These are phyloP conservation scores for Hozukius guyotensis DNA, from an alignment of 2,797 vertebrate genomes.

Conservation along the genomic window DNA sequence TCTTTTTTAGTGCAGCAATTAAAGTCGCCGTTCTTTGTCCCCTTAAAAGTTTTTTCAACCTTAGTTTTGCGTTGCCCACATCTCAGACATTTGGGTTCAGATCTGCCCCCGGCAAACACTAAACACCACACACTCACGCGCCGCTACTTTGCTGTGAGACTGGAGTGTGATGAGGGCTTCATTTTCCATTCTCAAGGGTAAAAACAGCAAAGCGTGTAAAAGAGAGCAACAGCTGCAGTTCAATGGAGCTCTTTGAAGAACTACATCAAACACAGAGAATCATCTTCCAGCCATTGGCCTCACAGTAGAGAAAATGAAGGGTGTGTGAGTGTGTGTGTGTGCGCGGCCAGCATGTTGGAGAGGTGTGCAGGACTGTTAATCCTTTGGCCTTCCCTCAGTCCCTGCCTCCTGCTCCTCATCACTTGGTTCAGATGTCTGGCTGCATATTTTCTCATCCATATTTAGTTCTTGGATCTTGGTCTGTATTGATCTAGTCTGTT, in stretches of 20 bases:
- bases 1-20: background rate
- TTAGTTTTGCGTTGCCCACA: background rate
- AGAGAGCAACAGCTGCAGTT: constrained; percentile 76
- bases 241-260: constrained; percentile 80
- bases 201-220: constrained; percentile 71
- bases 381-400: constrained; percentile 56
- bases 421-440: constrained; percentile 39
- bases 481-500: constrained; percentile 39
- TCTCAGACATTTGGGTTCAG: background rate
- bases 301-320: constrained; percentile 53
- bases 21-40: background rate
- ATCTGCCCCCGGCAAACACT: background rate
- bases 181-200: constrained; percentile 74
- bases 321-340: constrained; percentile 5
- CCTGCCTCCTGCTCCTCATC: constrained; percentile 54
- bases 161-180: constrained; percentile 36
- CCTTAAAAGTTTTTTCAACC: background rate
- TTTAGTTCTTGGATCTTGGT: constrained; percentile 50
- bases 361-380: constrained; percentile 66
- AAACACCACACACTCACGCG: background rate
- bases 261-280: constrained; percentile 80
- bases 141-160: constrained; percentile 25
- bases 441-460: constrained; percentile 45
- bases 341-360: constrained; percentile 38
- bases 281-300: constrained; percentile 62